A percentile compares a stretch with the other conserved stretches of the same genome.
phyloP scores from a whole-genome alignment of 2,113 vertebrate species.

The Hemibagrus wyckioides region DNA sequence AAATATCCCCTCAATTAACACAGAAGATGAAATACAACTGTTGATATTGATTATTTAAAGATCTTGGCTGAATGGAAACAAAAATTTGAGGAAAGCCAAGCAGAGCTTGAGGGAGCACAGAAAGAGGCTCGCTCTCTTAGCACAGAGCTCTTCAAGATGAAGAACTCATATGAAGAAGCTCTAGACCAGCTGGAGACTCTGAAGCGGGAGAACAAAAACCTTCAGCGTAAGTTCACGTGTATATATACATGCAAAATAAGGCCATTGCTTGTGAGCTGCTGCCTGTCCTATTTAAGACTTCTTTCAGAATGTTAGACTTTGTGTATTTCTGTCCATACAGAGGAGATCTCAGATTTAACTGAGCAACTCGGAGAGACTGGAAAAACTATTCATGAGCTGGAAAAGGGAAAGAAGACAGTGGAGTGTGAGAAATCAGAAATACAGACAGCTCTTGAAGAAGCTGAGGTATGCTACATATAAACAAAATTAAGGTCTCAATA shows the following conservation, averaged over 20 bases:
- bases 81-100: conserved; percentile 78
- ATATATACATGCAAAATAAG: not conserved
- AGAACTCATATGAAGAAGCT: conserved; percentile 82
- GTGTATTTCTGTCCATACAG: conserved; percentile 48
- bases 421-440: conserved; percentile 70
- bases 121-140: conserved; percentile 81
- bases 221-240: conserved; percentile 69
- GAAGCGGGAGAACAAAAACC: conserved; percentile 81
- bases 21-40: not conserved
- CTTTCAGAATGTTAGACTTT: not conserved
- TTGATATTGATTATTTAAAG: conserved; percentile 55
- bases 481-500: not conserved
- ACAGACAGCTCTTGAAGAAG: conserved; percentile 72
- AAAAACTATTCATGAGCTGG: conserved; percentile 74
- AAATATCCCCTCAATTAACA: not conserved
- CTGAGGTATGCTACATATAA: conserved; percentile 62
- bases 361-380: conserved; percentile 72
- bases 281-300: not conserved
- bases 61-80: conserved; percentile 83
- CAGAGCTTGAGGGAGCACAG: conserved; percentile 77
- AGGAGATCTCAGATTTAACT: conserved; percentile 73
- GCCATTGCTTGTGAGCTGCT: not conserved
- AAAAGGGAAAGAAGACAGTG: conserved; percentile 69
- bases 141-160: conserved; percentile 84
- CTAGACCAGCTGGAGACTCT: conserved; percentile 83